Conservation (phyloP, 2,888 invertebrate genomes). For the Fabriciana adippe region DNA sequence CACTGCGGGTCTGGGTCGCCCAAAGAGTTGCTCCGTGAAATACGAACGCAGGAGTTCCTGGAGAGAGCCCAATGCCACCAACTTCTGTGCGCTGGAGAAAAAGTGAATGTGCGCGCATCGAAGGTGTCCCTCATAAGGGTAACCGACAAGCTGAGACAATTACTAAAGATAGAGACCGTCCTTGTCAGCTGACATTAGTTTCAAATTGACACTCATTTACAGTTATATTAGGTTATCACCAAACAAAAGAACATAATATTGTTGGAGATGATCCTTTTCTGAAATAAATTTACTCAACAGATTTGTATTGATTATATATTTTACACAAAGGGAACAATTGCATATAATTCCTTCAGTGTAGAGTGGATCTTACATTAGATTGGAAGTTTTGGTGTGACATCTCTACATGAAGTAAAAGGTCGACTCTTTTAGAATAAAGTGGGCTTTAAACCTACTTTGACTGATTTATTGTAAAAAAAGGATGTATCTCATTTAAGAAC, state of each 20-base stretch:
- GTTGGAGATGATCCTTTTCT: constrained; percentile 12
- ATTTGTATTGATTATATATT: constrained; percentile 3
- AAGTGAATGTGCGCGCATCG: constrained; percentile 89
- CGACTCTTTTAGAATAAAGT: constrained; percentile 40
- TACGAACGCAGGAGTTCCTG: constrained; percentile 90
- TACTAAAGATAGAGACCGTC: constrained; percentile 90
- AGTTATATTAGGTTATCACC: neutral
- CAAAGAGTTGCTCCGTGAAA: constrained; percentile 82
- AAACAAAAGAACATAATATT: neutral
- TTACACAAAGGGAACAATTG: constrained; percentile 15
- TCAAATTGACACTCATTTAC: constrained; percentile 2
- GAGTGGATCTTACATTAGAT: neutral
- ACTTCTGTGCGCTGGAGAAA: constrained; percentile 89
- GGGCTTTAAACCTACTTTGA: constrained; percentile 65
- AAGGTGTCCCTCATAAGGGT: constrained; percentile 92
- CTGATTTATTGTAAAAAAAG: constrained; percentile 67
- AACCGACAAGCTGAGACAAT: constrained; percentile 90
- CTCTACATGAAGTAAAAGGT: constrained; percentile 1
- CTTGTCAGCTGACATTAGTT: constrained; percentile 39
- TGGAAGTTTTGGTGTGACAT: neutral
- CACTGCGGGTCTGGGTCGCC: constrained; percentile 83
- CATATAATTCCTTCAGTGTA: constrained; percentile 2
- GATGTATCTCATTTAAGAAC: constrained; percentile 74
- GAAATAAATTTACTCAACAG: constrained; percentile 6
- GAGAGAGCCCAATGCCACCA: constrained; percentile 91